phyloP scores from a whole-genome alignment of 1,140 invertebrate species.

The Oedothorax gibbosus region DNA sequence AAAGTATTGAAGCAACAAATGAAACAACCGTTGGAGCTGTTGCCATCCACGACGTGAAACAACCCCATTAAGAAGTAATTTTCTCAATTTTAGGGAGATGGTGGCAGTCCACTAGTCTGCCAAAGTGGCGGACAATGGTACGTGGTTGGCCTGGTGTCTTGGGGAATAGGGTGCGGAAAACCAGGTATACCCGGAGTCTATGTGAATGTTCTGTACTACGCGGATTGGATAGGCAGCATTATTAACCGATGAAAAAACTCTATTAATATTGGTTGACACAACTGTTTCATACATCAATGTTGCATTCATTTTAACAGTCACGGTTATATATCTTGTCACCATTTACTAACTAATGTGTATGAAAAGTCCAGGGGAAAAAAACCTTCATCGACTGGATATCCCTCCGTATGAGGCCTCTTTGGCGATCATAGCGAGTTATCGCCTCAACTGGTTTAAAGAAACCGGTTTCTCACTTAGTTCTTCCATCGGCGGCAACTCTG shows the following conservation, averaged over 20 bases:
- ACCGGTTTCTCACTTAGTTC: too few species aligned
- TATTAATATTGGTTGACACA: not conserved
- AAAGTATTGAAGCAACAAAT: too few species aligned
- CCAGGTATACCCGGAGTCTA: constrained; percentile 78
- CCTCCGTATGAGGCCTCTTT: too few species aligned
- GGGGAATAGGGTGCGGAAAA: constrained; percentile 78
- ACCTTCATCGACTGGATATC: too few species aligned
- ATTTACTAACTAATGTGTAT: too few species aligned
- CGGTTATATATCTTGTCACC: not conserved
- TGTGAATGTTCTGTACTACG: constrained; percentile 75
- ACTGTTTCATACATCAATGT: not conserved
- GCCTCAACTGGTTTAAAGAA: too few species aligned
- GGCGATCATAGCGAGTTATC: too few species aligned
- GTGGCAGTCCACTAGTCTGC: constrained; percentile 65
- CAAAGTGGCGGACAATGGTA: constrained; percentile 69
- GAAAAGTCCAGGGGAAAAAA: too few species aligned
- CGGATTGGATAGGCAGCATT: constrained; percentile 71
- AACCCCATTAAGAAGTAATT: not conserved
- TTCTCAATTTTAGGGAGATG: constrained; percentile 53
- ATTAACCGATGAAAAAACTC: not conserved
- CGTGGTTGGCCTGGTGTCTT: constrained; percentile 78
- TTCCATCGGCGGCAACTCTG: too few species aligned
- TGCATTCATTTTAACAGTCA: not conserved
- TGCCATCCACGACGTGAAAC: too few species aligned
- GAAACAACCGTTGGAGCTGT: too few species aligned